Evolutionary conservation across 2,888 invertebrate species (phyloP).

Genomic region (Bugula neritina): DNA sequence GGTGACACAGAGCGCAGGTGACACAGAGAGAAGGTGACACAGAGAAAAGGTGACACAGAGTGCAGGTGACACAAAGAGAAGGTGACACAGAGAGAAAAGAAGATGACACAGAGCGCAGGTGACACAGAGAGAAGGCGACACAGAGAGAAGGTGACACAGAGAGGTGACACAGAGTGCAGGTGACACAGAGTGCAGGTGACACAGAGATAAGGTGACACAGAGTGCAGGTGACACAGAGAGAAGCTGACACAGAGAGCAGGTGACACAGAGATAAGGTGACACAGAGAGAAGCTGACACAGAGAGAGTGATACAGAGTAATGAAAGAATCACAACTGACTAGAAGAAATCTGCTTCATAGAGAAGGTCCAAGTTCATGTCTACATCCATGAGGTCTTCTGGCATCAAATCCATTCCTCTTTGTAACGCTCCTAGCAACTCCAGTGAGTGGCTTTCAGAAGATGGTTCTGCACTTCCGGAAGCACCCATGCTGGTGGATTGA

Average conservation of each 20-base stretch:
- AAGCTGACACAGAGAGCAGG: not conserved
- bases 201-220: not conserved
- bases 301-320: not conserved
- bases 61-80: not conserved
- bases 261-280: not conserved
- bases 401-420: slow-evolving; percentile 19
- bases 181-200: not conserved
- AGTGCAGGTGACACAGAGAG: not conserved
- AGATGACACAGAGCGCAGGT: no score
- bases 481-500: not conserved
- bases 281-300: not conserved
- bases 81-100: not conserved
- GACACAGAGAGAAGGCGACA: not conserved
- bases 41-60: not conserved
- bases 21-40: not conserved
- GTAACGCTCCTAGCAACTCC: not conserved
- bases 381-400: slow-evolving; percentile 12
- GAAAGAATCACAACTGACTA: not conserved
- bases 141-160: not conserved
- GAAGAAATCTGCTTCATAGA: not conserved
- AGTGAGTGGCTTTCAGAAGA: not conserved
- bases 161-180: not conserved
- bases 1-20: not conserved
- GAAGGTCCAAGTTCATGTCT: slow-evolving; percentile 10
- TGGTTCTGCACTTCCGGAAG: not conserved